These are phyloP conservation scores for Argyresthia goedartella DNA, from an alignment of 2,888 invertebrate species.

Conservation along the genomic window DNA sequence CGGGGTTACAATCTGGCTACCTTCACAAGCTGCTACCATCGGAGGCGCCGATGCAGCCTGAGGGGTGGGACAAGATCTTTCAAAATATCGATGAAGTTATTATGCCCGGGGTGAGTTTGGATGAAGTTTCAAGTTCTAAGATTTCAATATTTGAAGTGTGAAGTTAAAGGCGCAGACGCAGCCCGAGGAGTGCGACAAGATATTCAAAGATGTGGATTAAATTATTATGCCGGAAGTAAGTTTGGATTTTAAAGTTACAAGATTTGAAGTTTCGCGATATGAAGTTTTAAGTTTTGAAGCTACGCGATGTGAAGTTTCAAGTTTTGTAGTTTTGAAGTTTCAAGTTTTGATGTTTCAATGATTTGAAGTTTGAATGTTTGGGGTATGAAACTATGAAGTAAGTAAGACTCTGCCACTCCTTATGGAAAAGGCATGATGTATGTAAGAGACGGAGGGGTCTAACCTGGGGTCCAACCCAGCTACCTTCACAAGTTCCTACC, in stretches of 20 bases:
- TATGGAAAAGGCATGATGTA: too few relatives aligned
- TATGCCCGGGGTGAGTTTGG: constrained; percentile 97
- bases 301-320: too few relatives aligned
- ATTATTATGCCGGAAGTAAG: constrained; percentile 93
- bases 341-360: too few relatives aligned
- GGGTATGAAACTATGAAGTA: too few relatives aligned
- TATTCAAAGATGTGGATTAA: constrained; percentile 92
- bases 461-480: too few relatives aligned
- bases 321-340: too few relatives aligned
- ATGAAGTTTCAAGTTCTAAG: background rate
- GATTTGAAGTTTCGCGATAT: too few relatives aligned
- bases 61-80: constrained; percentile 93
- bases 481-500: too few relatives aligned
- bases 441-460: too few relatives aligned
- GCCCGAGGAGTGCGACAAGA: constrained; percentile 92
- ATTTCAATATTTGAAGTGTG: background rate
- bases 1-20: constrained; percentile 95
- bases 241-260: background rate
- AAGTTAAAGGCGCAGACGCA: constrained; percentile 78
- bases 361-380: too few relatives aligned
- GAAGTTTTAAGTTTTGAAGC: too few relatives aligned
- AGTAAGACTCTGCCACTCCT: too few relatives aligned
- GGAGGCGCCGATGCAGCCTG: constrained; percentile 88
- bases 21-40: constrained; percentile 87
- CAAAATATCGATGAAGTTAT: constrained; percentile 93